Conservation (phyloP, 2,797 vertebrate species). For the Neoniphon sammara region DNA sequence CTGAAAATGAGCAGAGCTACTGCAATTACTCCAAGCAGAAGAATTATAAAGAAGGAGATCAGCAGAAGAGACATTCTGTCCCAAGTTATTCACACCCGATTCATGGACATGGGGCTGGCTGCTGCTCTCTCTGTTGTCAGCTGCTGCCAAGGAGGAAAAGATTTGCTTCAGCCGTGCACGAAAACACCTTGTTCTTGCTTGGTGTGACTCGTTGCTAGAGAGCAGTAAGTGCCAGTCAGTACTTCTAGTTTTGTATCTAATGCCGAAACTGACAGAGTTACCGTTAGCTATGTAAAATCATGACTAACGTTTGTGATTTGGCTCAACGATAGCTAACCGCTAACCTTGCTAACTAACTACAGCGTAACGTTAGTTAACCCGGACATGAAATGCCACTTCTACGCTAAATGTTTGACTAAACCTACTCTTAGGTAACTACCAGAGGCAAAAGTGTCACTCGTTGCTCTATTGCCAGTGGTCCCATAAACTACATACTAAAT, state of each 20-base stretch:
- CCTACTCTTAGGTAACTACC: background rate
- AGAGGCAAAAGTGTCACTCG: background rate
- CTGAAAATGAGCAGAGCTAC: conserved; percentile 72
- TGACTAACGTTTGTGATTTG: background rate
- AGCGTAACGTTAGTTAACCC: conserved; percentile 33
- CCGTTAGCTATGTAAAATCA: background rate
- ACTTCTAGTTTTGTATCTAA: background rate
- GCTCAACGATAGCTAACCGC: background rate
- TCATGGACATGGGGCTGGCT: conserved; percentile 61
- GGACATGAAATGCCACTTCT: conserved; percentile 20
- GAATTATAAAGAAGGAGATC: conserved; percentile 65
- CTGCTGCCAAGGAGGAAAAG: conserved; percentile 58
- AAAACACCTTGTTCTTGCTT: conserved; percentile 19
- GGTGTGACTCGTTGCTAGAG: background rate
- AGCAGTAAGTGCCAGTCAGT: background rate
- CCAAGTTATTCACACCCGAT: conserved; percentile 70
- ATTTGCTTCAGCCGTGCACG: conserved; percentile 12
- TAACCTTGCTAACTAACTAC: conserved; percentile 45
- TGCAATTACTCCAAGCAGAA: conserved; percentile 60
- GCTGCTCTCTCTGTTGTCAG: conserved; percentile 50
- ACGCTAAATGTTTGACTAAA: background rate
- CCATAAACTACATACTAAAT: conserved; percentile 37
- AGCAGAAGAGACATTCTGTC: conserved; percentile 82
- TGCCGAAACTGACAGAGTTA: background rate
- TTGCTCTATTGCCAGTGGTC: background rate